A percentile compares a stretch with the other conserved stretches of the same genome.
phyloP scores from a whole-genome alignment of 2,797 vertebrate species.

The Gila robusta region DNA sequence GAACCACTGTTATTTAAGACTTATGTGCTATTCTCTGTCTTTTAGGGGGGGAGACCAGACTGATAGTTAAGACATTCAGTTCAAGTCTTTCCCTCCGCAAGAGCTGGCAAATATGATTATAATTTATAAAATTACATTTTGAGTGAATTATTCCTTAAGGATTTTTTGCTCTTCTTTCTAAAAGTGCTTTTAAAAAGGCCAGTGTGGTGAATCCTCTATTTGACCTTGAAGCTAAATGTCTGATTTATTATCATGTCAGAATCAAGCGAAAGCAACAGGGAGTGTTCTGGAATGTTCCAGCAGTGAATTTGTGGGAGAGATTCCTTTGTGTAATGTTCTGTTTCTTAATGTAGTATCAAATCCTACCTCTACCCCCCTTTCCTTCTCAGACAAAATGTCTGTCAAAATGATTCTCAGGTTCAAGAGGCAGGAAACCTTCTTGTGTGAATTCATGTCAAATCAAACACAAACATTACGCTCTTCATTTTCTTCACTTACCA shows the following conservation, averaged over 20 bases:
- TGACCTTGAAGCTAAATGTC: slow-evolving; percentile 44
- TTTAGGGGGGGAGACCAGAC: too few species aligned
- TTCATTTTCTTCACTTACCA: slow-evolving; percentile 65
- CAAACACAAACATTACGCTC: slow-evolving; percentile 58
- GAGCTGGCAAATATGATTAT: slow-evolving; percentile 25
- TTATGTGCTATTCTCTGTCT: not conserved
- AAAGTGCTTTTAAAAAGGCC: slow-evolving; percentile 33
- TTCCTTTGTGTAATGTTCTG: slow-evolving; percentile 45
- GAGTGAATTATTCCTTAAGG: slow-evolving; percentile 24
- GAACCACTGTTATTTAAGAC: not conserved
- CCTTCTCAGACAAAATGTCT: slow-evolving; percentile 38
- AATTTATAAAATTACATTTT: slow-evolving; percentile 1
- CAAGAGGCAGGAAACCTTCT: slow-evolving; percentile 35
- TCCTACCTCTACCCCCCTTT: slow-evolving; percentile 36
- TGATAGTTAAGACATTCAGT: slow-evolving; percentile 5
- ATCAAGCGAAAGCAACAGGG: slow-evolving; percentile 26
- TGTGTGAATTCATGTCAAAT: slow-evolving; percentile 69
- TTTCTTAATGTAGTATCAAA: slow-evolving; percentile 49
- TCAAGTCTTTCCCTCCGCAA: not conserved
- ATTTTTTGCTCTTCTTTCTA: slow-evolving; percentile 27
- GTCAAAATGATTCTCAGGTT: slow-evolving; percentile 31
- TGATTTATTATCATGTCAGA: slow-evolving; percentile 48
- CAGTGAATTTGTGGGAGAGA: slow-evolving; percentile 39
- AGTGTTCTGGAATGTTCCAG: slow-evolving; percentile 45
- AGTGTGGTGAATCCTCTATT: slow-evolving; percentile 30